A percentile compares a stretch with the other conserved stretches of the same genome.
Conservation (phyloP, 2,113 vertebrate species). For the Pimephales promelas region DNA sequence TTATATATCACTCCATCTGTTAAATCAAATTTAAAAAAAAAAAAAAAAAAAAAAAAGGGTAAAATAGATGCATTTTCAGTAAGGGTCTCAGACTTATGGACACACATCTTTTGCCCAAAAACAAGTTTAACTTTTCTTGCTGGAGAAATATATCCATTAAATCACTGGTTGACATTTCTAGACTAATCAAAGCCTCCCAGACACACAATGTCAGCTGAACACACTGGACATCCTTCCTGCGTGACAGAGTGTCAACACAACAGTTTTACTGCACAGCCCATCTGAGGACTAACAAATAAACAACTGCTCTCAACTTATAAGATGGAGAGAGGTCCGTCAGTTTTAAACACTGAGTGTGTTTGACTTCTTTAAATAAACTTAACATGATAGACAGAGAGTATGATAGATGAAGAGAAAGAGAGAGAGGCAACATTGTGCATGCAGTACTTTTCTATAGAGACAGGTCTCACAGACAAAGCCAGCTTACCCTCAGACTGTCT, state of each 20-base stretch:
- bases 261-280: constrained; percentile 22
- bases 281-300: constrained; percentile 41
- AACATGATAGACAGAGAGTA: constrained; percentile 22
- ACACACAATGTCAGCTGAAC: constrained; percentile 16
- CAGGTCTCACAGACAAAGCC: not conserved
- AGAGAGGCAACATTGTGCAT: not conserved
- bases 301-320: constrained; percentile 20
- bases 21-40: not conserved
- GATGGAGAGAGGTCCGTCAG: constrained; percentile 15
- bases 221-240: constrained; percentile 30
- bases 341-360: not conserved
- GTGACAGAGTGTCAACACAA: constrained; percentile 38
- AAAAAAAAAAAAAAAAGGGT: too few species aligned
- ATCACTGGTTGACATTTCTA: constrained; percentile 19
- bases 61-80: not conserved
- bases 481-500: too few species aligned
- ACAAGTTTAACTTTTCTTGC: constrained; percentile 15
- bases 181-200: constrained; percentile 27
- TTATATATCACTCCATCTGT: too few species aligned
- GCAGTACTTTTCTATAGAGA: constrained; percentile 11
- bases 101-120: constrained; percentile 35
- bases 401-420: not conserved
- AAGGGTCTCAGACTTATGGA: not conserved
- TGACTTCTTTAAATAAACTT: constrained; percentile 32
- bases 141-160: constrained; percentile 1